Base-by-base conservation (phyloP, 1,140 invertebrate species). In the Eufriesea mexicana region DNA sequence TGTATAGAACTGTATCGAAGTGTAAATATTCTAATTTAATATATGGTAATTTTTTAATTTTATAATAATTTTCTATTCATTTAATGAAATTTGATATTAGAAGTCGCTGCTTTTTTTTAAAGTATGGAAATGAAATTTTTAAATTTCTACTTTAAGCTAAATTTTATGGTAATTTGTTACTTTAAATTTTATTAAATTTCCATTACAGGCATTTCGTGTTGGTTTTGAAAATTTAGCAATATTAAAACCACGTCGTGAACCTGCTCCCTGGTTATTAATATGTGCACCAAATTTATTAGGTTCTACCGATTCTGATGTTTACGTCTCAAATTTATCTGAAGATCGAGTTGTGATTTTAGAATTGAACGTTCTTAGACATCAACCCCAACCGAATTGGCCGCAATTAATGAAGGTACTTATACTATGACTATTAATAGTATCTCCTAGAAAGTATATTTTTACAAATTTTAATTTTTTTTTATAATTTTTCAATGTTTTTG, bases 361-460 rank as follows among this genome's bases (percentile, higher is more conserved):
- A 86, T 88, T 98, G 23, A 95, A 96, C 45, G 96, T 97, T 0
- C 89, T 97, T 9, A 92, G 96, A 61, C 95, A 96, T n/a, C 97
- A 97, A 89, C 97, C 97, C 0, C 96, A 97, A 88, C 95, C 96
- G 0, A 96, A 96, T 81, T 97, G 97, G 97, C 93, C 96, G 7
- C 95, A 97, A 76, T 88, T 97, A 45, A 93, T 97, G 10, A 97
- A 97, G 94, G 96, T 96, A 92, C 90, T 72, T 74, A 35, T 8
- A 61, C 20, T 18, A n/a, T n/a, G n/a, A n/a, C n/a, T n/a, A n/a
- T n/a, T n/a, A n/a, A n/a, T n/a, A n/a, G n/a, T n/a, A n/a, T n/a
- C n/a, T n/a, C n/a, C n/a, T n/a, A n/a, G n/a, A n/a, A n/a, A n/a
- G n/a, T n/a, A n/a, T n/a, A n/a, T n/a, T n/a, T n/a, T n/a, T n/a